Evolutionary conservation across 2,113 vertebrate species (phyloP).

Genomic region (Pelecanoides urinatrix): DNA sequence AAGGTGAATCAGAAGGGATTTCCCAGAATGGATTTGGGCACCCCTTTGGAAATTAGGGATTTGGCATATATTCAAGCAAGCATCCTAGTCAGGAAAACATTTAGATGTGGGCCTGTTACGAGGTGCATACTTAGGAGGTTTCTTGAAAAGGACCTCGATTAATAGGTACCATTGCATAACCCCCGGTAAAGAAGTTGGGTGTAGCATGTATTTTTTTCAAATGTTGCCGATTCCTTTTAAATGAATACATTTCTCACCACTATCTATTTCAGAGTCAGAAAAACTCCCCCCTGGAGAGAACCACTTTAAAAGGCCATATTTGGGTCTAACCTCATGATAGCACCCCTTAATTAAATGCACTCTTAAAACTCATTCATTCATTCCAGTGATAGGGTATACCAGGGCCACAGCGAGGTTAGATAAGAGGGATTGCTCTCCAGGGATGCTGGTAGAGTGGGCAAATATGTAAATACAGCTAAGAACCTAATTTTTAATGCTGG

Average conservation of each 20-base stretch:
- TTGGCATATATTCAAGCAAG: not conserved
- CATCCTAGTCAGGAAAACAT: not conserved
- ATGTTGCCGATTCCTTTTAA: not conserved
- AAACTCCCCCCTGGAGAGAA: not conserved
- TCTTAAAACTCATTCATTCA: conserved; percentile 50
- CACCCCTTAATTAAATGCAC: conserved; percentile 37
- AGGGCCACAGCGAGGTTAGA: conserved; percentile 48
- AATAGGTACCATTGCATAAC: not conserved
- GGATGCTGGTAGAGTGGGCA: not conserved
- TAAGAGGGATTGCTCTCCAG: conserved; percentile 56
- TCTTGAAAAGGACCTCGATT: not conserved
- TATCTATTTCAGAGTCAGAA: not conserved
- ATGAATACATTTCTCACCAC: not conserved
- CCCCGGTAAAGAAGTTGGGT: not conserved
- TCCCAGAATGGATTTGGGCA: not conserved
- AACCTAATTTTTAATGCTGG: conserved; percentile 15
- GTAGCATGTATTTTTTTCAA: not conserved
- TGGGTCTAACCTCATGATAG: not conserved
- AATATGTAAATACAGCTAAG: conserved; percentile 31
- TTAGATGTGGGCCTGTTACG: accelerated
- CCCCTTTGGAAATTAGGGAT: not conserved
- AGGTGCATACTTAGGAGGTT: not conserved
- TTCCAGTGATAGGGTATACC: not conserved
- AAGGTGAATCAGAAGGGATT: not conserved
- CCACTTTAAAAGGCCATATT: not conserved